Base-by-base conservation (phyloP, 2,888 invertebrate species). In the Xanthorhoe spadicearia region DNA sequence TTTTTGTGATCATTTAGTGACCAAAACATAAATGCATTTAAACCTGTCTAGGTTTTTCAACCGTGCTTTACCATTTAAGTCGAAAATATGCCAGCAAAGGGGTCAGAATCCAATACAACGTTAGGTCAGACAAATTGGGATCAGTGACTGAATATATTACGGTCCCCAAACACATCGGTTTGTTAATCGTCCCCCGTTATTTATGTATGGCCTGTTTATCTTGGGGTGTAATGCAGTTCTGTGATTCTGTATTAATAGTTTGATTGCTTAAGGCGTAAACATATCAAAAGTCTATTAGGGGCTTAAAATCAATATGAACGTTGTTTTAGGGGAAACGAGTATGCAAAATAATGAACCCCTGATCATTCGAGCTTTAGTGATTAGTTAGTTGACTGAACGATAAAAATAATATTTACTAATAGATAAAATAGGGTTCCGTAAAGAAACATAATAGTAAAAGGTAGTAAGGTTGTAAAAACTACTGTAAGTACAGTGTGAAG, bases 121-220 rank as follows among this genome's bases (percentile, higher is more conserved):
- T 90, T 88, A 89, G 90, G 89, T 89, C 89, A 86, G 92, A 92
- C 92, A 92, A 92, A 92, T 92, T 92, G 92, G 89, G 89, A 90
- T 89, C 91, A 89, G 87, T 84, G 82, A 88, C 87, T 86, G 91
- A 92, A 92, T 92, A 92, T 91, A 92, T 92, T 92, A 91, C 90
- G 87, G 88, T 88, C 83, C 81, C 83, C 84, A 84, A 82, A 83
- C 86, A 83, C 87, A 87, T 88, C 85, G 89, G 89, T 88, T 88
- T 90, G 92, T 92, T 92, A 92, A 92, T 91, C 91, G 92, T 86
- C 84, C 79, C 80, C 79, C 75, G 89, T 92, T 92, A 92, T 92
- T 92, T 92, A 92, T 90, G 70, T 68, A 60, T 67, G 68, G 48
- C 17, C 13, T 68, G 73, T 77, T 75, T 75, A 75, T 75, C 73